Conservation (phyloP, 2,113 vertebrate species). For the Macquaria australasica region DNA sequence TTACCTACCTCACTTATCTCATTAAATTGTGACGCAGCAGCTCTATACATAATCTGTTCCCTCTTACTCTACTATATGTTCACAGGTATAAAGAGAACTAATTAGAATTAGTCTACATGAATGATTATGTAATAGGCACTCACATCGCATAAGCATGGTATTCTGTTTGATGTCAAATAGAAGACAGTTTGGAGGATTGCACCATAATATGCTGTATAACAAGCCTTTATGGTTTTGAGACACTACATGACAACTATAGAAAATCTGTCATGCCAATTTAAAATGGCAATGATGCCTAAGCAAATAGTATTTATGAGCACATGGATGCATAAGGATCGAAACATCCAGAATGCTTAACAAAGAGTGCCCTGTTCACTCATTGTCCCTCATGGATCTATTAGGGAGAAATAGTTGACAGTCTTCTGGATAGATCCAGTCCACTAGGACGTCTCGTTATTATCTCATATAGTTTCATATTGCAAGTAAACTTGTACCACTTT, state of each 20-base stretch:
- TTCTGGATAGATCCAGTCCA: slow-evolving; percentile 11
- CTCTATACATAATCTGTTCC: background rate
- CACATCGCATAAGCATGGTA: background rate
- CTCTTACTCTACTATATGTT: background rate
- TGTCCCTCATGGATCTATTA: slow-evolving; percentile 51
- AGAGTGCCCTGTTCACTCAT: background rate
- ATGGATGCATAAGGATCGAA: slow-evolving; percentile 10
- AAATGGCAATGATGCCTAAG: background rate
- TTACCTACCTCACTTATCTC: background rate
- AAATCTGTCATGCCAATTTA: slow-evolving; percentile 6
- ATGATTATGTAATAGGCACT: background rate
- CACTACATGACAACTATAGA: background rate
- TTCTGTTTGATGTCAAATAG: background rate
- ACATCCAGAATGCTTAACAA: background rate
- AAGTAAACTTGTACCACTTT: slow-evolving; percentile 6
- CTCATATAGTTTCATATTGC: slow-evolving; percentile 13
- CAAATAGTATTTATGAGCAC: background rate
- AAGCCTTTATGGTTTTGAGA: background rate
- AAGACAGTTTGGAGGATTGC: background rate
- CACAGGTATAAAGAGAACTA: background rate
- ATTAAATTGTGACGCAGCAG: slow-evolving; percentile 6
- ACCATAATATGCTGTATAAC: background rate
- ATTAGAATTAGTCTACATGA: background rate
- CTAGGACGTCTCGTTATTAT: slow-evolving; percentile 25
- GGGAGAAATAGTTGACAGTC: slow-evolving; percentile 2